Conservation (phyloP, 2,113 vertebrate species). For the Sebastes schlegelii region DNA sequence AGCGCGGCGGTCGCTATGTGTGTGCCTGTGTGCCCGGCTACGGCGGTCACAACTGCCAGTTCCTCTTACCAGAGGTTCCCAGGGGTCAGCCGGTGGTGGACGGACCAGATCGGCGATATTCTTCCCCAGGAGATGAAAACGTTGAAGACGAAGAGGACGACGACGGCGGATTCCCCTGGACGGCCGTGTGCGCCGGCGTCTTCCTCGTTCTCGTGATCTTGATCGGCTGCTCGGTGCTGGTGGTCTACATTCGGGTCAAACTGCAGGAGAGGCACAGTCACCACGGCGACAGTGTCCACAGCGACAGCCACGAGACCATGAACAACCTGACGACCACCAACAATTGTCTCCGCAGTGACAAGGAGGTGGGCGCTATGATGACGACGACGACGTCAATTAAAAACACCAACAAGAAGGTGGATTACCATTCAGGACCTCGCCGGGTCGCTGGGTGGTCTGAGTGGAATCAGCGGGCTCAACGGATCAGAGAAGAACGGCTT, state of each 20-base stretch:
- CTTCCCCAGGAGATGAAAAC: constrained; percentile 77
- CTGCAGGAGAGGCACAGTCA: constrained; percentile 87
- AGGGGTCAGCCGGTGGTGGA: constrained; percentile 84
- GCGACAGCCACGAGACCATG: constrained; percentile 94
- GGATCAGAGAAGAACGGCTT: constrained; percentile 89
- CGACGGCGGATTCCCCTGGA: constrained; percentile 90
- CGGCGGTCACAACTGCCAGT: constrained; percentile 96
- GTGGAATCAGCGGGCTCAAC: constrained; percentile 73
- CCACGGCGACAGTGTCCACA: constrained; percentile 84
- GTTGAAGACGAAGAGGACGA: constrained; percentile 74
- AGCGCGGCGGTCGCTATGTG: constrained; percentile 90
- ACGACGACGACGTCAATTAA: constrained; percentile 92
- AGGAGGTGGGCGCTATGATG: constrained; percentile 91
- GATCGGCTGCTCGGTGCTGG: constrained; percentile 90
- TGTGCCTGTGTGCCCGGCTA: constrained; percentile 94
- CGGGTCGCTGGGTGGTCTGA: constrained; percentile 75
- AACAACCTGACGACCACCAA: constrained; percentile 93
- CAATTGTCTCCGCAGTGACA: constrained; percentile 92
- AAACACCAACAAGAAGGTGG: constrained; percentile 98
- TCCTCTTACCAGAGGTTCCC: constrained; percentile 89
- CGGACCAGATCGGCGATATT: constrained; percentile 86
- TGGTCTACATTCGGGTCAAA: constrained; percentile 91
- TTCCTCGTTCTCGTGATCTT: constrained; percentile 93
- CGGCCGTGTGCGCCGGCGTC: constrained; percentile 91
- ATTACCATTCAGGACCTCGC: constrained; percentile 90